A percentile compares a stretch with the other conserved stretches of the same genome.
phyloP scores from a whole-genome alignment of 2,797 vertebrate genomes.

The Miichthys miiuy region DNA sequence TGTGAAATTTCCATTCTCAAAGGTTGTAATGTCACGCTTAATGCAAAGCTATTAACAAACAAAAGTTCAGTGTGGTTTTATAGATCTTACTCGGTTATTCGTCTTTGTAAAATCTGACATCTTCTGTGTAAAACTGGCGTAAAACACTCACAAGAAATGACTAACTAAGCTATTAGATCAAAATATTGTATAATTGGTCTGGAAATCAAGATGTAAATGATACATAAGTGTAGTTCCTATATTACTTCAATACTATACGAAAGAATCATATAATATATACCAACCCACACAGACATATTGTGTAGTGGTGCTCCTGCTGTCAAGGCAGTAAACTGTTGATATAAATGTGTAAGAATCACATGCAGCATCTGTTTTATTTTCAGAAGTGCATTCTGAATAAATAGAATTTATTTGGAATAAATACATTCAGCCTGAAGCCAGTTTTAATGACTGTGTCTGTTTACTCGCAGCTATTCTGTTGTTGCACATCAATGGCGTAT shows the following conservation, averaged over 20 bases:
- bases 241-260: conserved; percentile 6
- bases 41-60: neutral
- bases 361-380: conserved; percentile 33
- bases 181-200: neutral
- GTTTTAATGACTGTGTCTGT: conserved; percentile 48
- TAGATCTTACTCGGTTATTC: neutral
- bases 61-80: neutral
- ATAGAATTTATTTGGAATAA: too few species aligned
- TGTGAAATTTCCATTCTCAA: neutral
- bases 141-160: neutral
- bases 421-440: conserved; percentile 35
- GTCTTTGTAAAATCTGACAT: neutral
- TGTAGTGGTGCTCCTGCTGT: conserved; percentile 17
- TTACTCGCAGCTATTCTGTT: conserved; percentile 17
- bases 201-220: neutral
- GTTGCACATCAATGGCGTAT: conserved; percentile 23
- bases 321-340: conserved; percentile 41
- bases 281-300: conserved; percentile 31
- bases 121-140: neutral
- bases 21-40: neutral
- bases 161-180: neutral
- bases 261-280: neutral
- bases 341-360: conserved; percentile 39
- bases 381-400: conserved; percentile 1
- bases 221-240: neutral